A percentile compares a stretch with the other conserved stretches of the same genome.
Evolutionary conservation across 2,888 invertebrate genomes (phyloP).

Genomic region (Orchesella flavescens): DNA sequence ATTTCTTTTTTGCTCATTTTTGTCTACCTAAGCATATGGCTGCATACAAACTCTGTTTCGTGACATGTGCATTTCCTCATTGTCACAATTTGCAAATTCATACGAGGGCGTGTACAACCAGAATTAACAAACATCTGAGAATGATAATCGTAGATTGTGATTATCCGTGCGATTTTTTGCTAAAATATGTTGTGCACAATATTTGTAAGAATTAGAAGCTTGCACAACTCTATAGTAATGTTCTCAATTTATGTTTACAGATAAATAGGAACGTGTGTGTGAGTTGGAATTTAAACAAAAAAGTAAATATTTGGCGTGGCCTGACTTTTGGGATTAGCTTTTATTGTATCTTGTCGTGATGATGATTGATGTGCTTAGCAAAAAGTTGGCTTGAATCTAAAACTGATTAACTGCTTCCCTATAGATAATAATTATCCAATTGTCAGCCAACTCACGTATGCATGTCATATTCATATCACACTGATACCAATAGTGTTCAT

Average conservation of each 20-base stretch:
- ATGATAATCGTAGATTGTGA: no score
- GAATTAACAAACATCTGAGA: background rate
- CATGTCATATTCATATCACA: no score
- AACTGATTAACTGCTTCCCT: no score
- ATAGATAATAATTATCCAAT: no score
- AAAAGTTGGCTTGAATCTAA: background rate
- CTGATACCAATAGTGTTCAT: no score
- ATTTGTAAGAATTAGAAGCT: background rate
- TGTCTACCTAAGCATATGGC: no score
- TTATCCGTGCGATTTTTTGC: background rate
- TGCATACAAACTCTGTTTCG: slow-evolving; percentile 10
- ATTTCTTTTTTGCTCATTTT: no score
- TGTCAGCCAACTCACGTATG: no score
- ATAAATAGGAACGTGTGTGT: background rate
- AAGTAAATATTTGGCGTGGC: slow-evolving; percentile 27
- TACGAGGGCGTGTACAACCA: slow-evolving; percentile 17
- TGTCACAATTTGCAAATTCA: slow-evolving; percentile 17
- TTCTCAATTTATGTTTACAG: background rate
- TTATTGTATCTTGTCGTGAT: background rate
- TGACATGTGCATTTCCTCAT: slow-evolving; percentile 55
- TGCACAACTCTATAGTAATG: background rate
- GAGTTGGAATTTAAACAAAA: background rate
- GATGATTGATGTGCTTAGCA: background rate
- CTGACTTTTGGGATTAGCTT: background rate
- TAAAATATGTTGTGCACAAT: background rate